Evolutionary conservation across 2,797 vertebrate genomes (phyloP).

Genomic region (Gallirallus australis): DNA sequence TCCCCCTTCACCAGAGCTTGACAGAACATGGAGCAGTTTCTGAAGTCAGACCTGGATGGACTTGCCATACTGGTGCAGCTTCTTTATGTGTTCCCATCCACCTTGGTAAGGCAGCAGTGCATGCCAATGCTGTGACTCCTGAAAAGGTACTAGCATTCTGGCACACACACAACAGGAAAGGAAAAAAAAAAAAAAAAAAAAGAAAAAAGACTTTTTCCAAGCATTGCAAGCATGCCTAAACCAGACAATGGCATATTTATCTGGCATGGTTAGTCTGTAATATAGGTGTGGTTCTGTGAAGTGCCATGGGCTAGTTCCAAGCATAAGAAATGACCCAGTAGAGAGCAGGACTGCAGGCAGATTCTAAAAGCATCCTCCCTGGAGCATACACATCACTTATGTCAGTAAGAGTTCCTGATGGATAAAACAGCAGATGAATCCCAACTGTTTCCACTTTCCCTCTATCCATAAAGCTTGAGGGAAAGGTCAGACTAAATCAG

Average conservation of each 20-base stretch:
- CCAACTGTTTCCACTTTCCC: background rate
- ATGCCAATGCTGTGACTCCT: background rate
- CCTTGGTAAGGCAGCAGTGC: background rate
- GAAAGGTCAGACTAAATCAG: background rate
- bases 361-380: background rate
- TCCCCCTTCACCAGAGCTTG: background rate
- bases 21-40: constrained; percentile 9
- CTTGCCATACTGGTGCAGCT: constrained; percentile 37
- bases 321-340: background rate
- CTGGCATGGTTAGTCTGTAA: background rate
- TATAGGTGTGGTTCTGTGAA: background rate
- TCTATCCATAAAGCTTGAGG: background rate
- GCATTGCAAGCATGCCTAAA: background rate
- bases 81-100: background rate
- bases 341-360: background rate
- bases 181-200: background rate
- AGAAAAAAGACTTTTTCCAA: background rate
- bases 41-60: constrained; percentile 4
- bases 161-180: background rate
- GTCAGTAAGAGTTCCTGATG: background rate
- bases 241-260: background rate
- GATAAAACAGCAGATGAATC: background rate
- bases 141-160: background rate
- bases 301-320: background rate
- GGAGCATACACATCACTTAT: background rate